Conservation (phyloP, 2,888 invertebrate species). For the Lordiphosa fenestrarum region DNA sequence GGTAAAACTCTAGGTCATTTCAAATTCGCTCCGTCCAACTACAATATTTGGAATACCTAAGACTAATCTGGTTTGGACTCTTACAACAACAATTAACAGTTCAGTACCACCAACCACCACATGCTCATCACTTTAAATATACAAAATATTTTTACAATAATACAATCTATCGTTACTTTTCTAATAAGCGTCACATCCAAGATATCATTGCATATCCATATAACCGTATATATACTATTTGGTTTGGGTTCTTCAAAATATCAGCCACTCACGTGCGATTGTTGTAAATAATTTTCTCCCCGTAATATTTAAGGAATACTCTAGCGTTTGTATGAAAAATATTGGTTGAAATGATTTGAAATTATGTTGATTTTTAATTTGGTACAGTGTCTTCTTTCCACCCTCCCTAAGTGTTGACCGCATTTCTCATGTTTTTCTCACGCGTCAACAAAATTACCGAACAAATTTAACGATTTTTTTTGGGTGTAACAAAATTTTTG, state of each 20-base stretch:
- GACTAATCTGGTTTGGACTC: conserved; percentile 58
- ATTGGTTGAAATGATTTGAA: conserved; percentile 18
- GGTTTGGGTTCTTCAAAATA: conserved; percentile 63
- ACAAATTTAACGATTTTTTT: conserved; percentile 45
- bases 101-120: conserved; percentile 18
- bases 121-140: conserved; percentile 15
- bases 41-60: no score
- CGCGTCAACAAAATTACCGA: conserved; percentile 19
- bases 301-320: conserved; percentile 6
- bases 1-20: no score
- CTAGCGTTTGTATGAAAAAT: conserved; percentile 16
- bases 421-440: conserved; percentile 18
- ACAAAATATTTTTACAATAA: conserved; percentile 1
- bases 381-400: conserved; percentile 8
- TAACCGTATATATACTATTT: conserved; percentile 49
- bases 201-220: conserved; percentile 32
- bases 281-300: conserved; percentile 35
- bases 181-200: conserved; percentile 15
- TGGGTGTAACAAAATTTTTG: conserved; percentile 77
- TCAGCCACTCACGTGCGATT: conserved; percentile 19
- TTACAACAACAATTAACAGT: conserved; percentile 32
- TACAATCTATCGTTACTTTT: conserved; percentile 12
- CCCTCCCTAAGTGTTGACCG: conserved; percentile 19
- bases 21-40: no score
- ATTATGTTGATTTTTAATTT: conserved; percentile 6